A percentile compares a stretch with the other conserved stretches of the same genome.
phyloP scores from a whole-genome alignment of 1,140 invertebrate genomes.

The Lucilia sericata region DNA sequence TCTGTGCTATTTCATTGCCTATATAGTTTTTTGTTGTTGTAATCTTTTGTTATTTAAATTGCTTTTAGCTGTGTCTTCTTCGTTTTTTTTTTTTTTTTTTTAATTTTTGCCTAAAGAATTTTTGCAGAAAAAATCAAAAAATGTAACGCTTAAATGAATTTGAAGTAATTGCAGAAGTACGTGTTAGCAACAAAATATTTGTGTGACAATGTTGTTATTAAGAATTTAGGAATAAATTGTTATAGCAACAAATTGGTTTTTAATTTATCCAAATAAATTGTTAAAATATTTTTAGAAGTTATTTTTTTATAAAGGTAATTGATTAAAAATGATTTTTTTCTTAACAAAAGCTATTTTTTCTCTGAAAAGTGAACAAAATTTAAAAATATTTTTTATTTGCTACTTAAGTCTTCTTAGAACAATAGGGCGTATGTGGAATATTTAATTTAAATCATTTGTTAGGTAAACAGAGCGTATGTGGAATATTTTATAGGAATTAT shows the following conservation, averaged over 20 bases:
- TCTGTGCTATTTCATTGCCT: background rate
- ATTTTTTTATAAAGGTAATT: too few species aligned
- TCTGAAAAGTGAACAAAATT: too few species aligned
- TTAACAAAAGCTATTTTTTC: too few species aligned
- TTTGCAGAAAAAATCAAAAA: background rate
- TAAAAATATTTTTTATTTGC: too few species aligned
- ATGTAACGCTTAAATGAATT: slow-evolving; percentile 7
- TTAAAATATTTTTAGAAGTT: too few species aligned
- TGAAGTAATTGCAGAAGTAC: slow-evolving; percentile 2
- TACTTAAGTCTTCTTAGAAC: background rate
- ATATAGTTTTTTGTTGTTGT: background rate
- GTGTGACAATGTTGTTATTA: background rate
- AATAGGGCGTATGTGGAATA: background rate
- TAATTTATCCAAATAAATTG: too few species aligned
- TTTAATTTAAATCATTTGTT: background rate
- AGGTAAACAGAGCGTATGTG: background rate
- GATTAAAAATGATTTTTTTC: too few species aligned
- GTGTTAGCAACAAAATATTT: background rate
- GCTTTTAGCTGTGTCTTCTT: background rate
- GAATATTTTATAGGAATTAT: background rate
- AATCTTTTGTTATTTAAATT: background rate
- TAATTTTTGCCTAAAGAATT: background rate
- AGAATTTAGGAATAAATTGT: background rate
- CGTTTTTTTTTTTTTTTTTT: too few species aligned
- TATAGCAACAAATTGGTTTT: background rate